Conservation (phyloP, 23 tunicate species). For the Diplosoma virens region DNA sequence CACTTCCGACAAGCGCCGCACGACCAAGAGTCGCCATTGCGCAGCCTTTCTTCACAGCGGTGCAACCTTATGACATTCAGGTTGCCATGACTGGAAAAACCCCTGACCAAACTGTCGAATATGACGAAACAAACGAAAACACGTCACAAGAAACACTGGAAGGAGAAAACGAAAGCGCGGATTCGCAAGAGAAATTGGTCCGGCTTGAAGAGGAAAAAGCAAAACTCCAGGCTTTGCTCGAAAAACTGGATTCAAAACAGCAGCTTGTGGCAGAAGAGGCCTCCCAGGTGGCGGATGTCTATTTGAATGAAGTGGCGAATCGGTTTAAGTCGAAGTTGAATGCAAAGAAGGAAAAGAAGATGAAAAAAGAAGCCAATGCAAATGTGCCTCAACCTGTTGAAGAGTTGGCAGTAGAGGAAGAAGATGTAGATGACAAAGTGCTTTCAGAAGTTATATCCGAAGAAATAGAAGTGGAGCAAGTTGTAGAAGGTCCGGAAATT, state of each 20-base stretch:
- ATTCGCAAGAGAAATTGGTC: constrained; percentile 27
- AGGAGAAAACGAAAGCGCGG: background rate
- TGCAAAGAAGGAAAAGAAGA: constrained; percentile 7
- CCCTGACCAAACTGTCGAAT: background rate
- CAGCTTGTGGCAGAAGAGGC: constrained; percentile 55
- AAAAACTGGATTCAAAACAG: constrained; percentile 71
- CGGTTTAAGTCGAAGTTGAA: constrained; percentile 29
- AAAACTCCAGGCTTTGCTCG: constrained; percentile 51
- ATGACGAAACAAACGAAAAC: background rate
- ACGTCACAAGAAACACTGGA: background rate
- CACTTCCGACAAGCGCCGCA: background rate
- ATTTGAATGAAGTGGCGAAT: constrained; percentile 28
- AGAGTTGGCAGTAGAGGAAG: background rate
- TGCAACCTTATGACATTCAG: background rate
- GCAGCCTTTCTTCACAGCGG: constrained; percentile 20
- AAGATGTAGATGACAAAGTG: background rate
- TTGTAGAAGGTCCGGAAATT: constrained; percentile 12
- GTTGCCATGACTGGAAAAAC: background rate
- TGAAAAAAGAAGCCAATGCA: background rate
- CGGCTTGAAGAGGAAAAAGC: constrained; percentile 72
- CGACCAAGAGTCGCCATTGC: constrained; percentile 38
- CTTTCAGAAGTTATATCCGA: background rate
- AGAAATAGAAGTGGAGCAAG: constrained; percentile 3
- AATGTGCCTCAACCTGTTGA: background rate
- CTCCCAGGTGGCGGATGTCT: constrained; percentile 57